Percentiles rank a stretch among this genome's conserved stretches.
Conservation (phyloP, 1,140 invertebrate species). For the Cryptotermes secundus region DNA sequence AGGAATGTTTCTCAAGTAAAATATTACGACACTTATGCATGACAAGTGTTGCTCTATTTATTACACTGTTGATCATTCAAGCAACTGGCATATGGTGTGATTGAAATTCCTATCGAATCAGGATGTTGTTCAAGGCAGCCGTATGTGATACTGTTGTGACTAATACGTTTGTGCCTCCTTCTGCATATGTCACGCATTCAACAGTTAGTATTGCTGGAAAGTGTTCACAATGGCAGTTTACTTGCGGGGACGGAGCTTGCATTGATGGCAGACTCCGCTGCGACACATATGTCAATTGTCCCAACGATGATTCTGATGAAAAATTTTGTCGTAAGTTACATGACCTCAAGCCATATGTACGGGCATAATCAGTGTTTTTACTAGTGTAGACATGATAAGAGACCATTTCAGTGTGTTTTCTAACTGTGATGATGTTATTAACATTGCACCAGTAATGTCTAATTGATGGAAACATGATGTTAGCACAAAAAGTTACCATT, state of each 20-base stretch:
- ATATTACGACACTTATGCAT: too few species aligned
- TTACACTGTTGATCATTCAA: too few species aligned
- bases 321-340: constrained; percentile 53
- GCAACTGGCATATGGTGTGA: neutral
- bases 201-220: neutral
- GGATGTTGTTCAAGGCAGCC: neutral
- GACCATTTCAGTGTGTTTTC: neutral
- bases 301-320: constrained; percentile 65
- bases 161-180: neutral
- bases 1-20: too few species aligned
- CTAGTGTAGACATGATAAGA: neutral
- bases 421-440: neutral
- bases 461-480: neutral
- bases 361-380: neutral
- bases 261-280: constrained; percentile 57
- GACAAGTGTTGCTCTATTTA: too few species aligned
- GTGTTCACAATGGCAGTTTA: constrained; percentile 45
- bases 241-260: constrained; percentile 68
- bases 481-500: too few species aligned
- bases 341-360: neutral
- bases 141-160: neutral
- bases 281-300: constrained; percentile 65
- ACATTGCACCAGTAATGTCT: neutral
- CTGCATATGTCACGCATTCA: neutral
- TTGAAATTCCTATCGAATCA: neutral